Percentiles rank a stretch among this genome's conserved stretches.
These are phyloP conservation scores for Coturnix japonica DNA, from an alignment of 2,113 vertebrate genomes.

Conservation along the genomic window DNA sequence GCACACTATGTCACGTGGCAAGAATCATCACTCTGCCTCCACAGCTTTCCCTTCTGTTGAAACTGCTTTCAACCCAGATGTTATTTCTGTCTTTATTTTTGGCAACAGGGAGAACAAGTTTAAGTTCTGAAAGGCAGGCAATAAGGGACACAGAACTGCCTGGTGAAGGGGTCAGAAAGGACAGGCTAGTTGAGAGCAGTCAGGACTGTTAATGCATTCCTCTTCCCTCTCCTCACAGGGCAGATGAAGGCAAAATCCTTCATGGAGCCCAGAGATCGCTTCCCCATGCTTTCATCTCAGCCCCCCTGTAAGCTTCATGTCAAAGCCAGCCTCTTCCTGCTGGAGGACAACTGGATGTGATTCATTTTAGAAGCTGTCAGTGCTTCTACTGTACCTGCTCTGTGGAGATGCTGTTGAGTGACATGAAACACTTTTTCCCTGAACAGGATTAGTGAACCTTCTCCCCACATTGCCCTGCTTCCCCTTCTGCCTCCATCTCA, in stretches of 20 bases:
- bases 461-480: slow-evolving; percentile 9
- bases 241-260: slow-evolving; percentile 41
- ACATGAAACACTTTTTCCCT: slow-evolving; percentile 55
- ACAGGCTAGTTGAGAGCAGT: slow-evolving; percentile 37
- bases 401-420: slow-evolving; percentile 67
- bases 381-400: slow-evolving; percentile 32
- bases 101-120: slow-evolving; percentile 1
- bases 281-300: slow-evolving; percentile 38
- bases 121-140: neutral
- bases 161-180: slow-evolving; percentile 22
- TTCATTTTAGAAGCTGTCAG: slow-evolving; percentile 66
- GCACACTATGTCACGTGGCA: neutral
- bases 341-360: neutral
- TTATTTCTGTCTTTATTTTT: slow-evolving; percentile 40
- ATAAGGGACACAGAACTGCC: neutral
- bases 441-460: slow-evolving; percentile 6
- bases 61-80: neutral
- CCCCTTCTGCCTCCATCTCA: neutral
- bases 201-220: slow-evolving; percentile 26
- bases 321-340: slow-evolving; percentile 47
- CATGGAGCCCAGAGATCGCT: slow-evolving; percentile 7
- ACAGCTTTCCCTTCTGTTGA: neutral
- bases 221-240: neutral
- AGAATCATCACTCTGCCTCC: neutral
- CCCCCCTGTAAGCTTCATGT: neutral